Evolutionary conservation across 2,888 invertebrate genomes (phyloP).

Genomic region (Aplocera efformata): DNA sequence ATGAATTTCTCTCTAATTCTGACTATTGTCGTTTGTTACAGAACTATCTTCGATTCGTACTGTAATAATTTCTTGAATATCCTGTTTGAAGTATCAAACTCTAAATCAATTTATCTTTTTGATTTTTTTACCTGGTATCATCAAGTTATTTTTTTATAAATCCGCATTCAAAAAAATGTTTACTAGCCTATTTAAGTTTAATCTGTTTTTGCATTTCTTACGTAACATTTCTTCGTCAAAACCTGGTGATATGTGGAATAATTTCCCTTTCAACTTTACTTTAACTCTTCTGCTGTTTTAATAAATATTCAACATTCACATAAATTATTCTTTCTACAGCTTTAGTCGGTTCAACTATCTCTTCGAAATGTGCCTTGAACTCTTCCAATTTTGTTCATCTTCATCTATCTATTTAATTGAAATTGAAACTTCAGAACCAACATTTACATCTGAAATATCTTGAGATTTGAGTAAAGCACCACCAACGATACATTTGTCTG

Average conservation of each 20-base stretch:
- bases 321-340: constrained; percentile 28
- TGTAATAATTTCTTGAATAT: constrained; percentile 40
- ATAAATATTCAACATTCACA: constrained; percentile 32
- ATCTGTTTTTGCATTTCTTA: constrained; percentile 4
- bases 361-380: constrained; percentile 30
- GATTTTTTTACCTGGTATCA: not conserved
- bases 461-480: not conserved
- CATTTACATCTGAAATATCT: not conserved
- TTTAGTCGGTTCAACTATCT: constrained; percentile 34
- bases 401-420: not conserved
- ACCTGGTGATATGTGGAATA: constrained; percentile 1
- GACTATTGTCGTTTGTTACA: constrained; percentile 39
- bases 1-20: constrained; percentile 36
- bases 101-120: constrained; percentile 23
- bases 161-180: too few species aligned
- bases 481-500: constrained; percentile 26
- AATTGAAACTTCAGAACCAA: not conserved
- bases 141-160: too few species aligned
- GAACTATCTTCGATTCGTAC: constrained; percentile 42
- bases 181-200: constrained; percentile 1
- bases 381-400: constrained; percentile 28
- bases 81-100: constrained; percentile 37
- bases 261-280: constrained; percentile 17
- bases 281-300: constrained; percentile 34
- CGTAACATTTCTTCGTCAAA: constrained; percentile 2